Conservation (phyloP, 2,888 invertebrate species). For the Ennomos erosarius region DNA sequence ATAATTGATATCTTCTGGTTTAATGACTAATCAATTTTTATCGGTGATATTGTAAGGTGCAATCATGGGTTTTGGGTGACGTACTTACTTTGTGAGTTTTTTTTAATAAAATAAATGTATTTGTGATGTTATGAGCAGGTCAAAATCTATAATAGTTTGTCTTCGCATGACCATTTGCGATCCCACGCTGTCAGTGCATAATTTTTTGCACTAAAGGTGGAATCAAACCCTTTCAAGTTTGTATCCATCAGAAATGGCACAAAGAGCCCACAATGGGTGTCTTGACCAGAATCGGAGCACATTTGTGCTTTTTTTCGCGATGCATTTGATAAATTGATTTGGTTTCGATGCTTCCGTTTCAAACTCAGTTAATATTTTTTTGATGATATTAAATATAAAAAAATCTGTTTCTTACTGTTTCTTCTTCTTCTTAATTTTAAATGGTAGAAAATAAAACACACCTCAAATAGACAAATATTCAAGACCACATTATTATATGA, state of each 20-base stretch:
- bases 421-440: too few relatives aligned
- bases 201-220: constrained; percentile 68
- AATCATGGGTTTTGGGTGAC: too few relatives aligned
- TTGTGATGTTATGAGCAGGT: too few relatives aligned
- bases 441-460: too few relatives aligned
- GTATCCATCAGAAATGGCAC: constrained; percentile 59
- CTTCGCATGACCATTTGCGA: neutral
- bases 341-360: constrained; percentile 44
- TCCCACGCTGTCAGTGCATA: constrained; percentile 77
- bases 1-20: neutral
- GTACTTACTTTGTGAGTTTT: too few relatives aligned
- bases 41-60: too few relatives aligned
- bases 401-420: too few relatives aligned
- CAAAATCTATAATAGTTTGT: too few relatives aligned
- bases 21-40: neutral
- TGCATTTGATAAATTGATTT: constrained; percentile 52
- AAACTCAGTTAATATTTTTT: neutral
- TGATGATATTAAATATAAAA: too few relatives aligned
- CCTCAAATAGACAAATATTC: too few relatives aligned
- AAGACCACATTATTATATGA: too few relatives aligned
- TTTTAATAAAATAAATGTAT: too few relatives aligned
- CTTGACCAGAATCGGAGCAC: constrained; percentile 80
- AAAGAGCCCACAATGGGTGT: constrained; percentile 72
- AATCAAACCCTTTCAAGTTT: constrained; percentile 70
- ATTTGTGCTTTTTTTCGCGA: constrained; percentile 62